Evolutionary conservation across 2,888 invertebrate genomes (phyloP).

Genomic region (Acanthoscelides obtectus): DNA sequence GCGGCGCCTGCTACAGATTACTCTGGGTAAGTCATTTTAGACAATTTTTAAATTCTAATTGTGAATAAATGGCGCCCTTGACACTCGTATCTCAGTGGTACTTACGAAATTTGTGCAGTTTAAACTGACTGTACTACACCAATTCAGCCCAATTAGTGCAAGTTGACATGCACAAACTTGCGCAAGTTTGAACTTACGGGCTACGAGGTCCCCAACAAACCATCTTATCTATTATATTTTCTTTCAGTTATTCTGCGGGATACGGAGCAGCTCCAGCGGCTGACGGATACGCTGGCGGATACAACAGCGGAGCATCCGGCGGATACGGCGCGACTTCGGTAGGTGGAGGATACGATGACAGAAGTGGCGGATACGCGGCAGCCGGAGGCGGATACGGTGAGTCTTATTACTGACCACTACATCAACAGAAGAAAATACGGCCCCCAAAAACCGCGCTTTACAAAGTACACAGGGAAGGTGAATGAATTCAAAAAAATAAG

Average conservation of each 20-base stretch:
- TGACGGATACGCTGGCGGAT: conserved; percentile 20
- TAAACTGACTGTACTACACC: no score
- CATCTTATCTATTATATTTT: no score
- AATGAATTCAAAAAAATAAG: background rate
- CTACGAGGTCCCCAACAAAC: no score
- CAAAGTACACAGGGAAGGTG: background rate
- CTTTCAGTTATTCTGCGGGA: conserved; percentile 4
- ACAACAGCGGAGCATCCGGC: conserved; percentile 11
- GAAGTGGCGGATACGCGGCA: conserved; percentile 28
- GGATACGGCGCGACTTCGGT: conserved; percentile 14
- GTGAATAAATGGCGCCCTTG: no score
- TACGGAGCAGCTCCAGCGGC: conserved; percentile 15
- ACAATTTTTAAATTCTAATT: no score
- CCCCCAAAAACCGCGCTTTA: background rate
- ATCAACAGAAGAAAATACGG: background rate
- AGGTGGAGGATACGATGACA: conserved; percentile 26
- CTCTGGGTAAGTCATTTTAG: background rate
- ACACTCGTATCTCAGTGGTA: no score
- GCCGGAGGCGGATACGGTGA: conserved; percentile 32
- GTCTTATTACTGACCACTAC: conserved; percentile 11
- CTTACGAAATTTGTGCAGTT: no score
- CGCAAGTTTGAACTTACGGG: no score
- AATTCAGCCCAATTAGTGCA: no score
- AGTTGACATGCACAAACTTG: no score
- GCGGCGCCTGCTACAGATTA: conserved; percentile 20